These are phyloP conservation scores for Macrochelys suwanniensis DNA, from an alignment of 2,797 vertebrate genomes.

Conservation along the genomic window DNA sequence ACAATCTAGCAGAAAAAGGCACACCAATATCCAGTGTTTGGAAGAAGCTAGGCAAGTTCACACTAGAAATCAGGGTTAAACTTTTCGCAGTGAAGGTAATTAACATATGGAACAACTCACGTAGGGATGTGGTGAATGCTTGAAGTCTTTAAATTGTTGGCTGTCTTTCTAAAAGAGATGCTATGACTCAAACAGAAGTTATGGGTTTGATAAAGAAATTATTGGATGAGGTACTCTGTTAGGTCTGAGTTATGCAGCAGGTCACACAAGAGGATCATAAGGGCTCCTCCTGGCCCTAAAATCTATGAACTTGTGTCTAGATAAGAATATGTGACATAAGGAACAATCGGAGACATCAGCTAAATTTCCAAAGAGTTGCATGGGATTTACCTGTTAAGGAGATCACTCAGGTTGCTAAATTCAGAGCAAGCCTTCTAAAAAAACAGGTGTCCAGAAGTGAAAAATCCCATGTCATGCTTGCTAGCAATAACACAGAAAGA, in stretches of 20 bases:
- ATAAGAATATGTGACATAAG: not conserved
- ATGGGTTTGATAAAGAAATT: not conserved
- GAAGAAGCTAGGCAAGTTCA: not conserved
- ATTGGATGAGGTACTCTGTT: not conserved
- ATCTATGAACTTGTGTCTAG: not conserved
- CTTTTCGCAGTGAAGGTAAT: not conserved
- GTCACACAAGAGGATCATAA: not conserved
- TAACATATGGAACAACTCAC: not conserved
- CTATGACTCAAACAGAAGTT: not conserved
- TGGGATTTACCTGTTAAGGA: constrained; percentile 49
- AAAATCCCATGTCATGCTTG: not conserved
- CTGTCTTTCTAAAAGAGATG: not conserved
- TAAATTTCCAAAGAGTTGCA: constrained; percentile 39
- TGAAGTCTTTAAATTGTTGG: not conserved
- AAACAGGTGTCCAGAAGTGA: not conserved
- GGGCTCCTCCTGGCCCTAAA: fast-evolving
- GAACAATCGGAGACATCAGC: not conserved
- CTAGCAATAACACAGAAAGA: not conserved
- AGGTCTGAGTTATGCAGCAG: not conserved
- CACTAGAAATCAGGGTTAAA: not conserved
- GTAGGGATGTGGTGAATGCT: not conserved
- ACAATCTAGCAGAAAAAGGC: not conserved
- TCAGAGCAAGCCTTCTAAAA: not conserved
- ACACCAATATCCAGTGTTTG: not conserved
- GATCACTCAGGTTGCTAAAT: not conserved